Evolutionary conservation across 2,113 vertebrate species (phyloP).

Genomic region (Chaetodon auriga): DNA sequence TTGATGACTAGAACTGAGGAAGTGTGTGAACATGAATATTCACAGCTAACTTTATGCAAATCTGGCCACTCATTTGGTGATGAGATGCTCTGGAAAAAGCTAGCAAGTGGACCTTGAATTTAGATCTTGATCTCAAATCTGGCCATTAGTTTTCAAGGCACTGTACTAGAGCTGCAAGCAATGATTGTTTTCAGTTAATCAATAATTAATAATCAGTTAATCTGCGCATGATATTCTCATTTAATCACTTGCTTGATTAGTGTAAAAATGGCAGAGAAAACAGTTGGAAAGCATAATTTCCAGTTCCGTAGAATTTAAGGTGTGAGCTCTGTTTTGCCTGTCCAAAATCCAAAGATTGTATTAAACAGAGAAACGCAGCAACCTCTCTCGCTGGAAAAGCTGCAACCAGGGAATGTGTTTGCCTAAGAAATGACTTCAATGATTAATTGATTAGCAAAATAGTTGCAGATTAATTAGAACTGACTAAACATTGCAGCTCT

Average conservation of each 20-base stretch:
- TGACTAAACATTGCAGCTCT: not conserved
- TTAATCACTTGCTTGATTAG: not conserved
- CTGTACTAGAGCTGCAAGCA: not conserved
- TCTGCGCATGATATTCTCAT: not conserved
- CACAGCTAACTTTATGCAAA: not conserved
- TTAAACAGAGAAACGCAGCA: not conserved
- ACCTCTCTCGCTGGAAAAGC: not conserved
- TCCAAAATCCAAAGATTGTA: not conserved
- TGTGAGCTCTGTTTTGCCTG: not conserved
- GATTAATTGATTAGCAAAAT: not conserved
- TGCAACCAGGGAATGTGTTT: not conserved
- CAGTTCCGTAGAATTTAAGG: not conserved
- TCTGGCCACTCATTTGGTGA: not conserved
- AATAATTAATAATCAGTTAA: not conserved
- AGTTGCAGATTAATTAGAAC: not conserved
- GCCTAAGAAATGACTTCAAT: not conserved
- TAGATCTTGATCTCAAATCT: not conserved
- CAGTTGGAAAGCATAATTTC: not conserved
- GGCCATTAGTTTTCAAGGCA: not conserved
- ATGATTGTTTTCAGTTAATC: not conserved
- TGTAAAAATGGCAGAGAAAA: not conserved
- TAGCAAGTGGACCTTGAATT: not conserved
- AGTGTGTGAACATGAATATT: not conserved
- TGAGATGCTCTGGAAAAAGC: not conserved
- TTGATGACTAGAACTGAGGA: not conserved